These are phyloP conservation scores for Argyresthia goedartella DNA, from an alignment of 2,888 invertebrate genomes.

Conservation along the genomic window DNA sequence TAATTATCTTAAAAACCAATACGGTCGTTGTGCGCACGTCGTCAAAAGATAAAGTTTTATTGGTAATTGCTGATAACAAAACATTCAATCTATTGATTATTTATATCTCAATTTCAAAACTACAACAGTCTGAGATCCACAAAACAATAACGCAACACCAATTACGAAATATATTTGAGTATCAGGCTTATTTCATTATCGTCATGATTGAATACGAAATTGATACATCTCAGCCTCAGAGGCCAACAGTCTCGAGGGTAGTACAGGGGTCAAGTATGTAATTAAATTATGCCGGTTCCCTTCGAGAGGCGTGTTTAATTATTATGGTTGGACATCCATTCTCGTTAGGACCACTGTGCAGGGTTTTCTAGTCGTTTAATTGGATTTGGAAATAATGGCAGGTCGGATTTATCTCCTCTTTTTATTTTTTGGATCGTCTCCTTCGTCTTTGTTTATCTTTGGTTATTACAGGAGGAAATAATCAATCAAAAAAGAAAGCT, in stretches of 20 bases:
- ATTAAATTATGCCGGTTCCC: conserved; percentile 33
- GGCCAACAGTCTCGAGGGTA: conserved; percentile 4
- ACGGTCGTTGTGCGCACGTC: no score
- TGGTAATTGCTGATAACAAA: no score
- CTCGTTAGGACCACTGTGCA: neutral
- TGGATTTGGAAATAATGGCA: neutral
- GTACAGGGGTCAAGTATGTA: conserved; percentile 36
- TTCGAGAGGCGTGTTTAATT: conserved; percentile 28
- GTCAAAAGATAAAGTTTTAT: no score
- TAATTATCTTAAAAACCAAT: no score
- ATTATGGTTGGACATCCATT: conserved; percentile 9
- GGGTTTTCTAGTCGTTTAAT: neutral
- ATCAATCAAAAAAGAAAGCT: no score
- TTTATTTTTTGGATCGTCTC: no score
- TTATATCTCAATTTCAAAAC: no score
- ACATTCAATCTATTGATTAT: no score
- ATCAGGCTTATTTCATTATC: neutral
- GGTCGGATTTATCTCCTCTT: neutral
- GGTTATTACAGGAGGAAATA: no score
- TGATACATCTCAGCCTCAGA: neutral
- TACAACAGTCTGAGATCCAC: neutral
- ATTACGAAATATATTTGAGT: neutral
- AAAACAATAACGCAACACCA: neutral
- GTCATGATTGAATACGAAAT: neutral
- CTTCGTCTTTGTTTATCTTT: no score